These are phyloP conservation scores for Adrianichthys oophorus DNA, from an alignment of 2,797 vertebrate species.

Conservation along the genomic window DNA sequence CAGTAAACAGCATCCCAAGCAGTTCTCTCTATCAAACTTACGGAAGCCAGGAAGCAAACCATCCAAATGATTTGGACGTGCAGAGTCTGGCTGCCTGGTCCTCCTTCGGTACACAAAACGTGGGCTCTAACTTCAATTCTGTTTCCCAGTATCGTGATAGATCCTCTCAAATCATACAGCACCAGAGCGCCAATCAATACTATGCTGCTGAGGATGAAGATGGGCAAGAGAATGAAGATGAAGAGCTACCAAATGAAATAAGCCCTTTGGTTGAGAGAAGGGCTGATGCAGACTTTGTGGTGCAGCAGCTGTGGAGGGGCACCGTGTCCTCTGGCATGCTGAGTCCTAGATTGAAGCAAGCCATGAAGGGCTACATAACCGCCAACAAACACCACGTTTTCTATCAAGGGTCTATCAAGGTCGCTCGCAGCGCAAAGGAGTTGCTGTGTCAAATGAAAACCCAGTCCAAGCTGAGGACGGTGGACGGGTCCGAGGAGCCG, in stretches of 20 bases:
- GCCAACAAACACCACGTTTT: constrained; percentile 91
- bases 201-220: constrained; percentile 58
- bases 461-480: constrained; percentile 81
- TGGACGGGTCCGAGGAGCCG: constrained; percentile 91
- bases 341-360: constrained; percentile 90
- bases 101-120: constrained; percentile 75
- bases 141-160: constrained; percentile 61
- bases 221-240: constrained; percentile 53
- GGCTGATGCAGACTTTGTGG: constrained; percentile 78
- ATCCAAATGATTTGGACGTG: constrained; percentile 67
- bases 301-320: constrained; percentile 89
- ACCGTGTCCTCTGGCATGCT: constrained; percentile 87
- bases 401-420: constrained; percentile 80
- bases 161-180: constrained; percentile 62
- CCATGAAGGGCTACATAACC: constrained; percentile 89
- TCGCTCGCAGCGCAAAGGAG: constrained; percentile 69
- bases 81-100: constrained; percentile 80
- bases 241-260: constrained; percentile 43
- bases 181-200: constrained; percentile 46
- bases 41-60: constrained; percentile 62
- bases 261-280: constrained; percentile 51
- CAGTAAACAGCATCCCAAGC: constrained; percentile 61
- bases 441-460: constrained; percentile 88
- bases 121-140: constrained; percentile 62
- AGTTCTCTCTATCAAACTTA: constrained; percentile 53